Conservation (phyloP, 2,888 invertebrate genomes). For the Platycheirus rosarum region DNA sequence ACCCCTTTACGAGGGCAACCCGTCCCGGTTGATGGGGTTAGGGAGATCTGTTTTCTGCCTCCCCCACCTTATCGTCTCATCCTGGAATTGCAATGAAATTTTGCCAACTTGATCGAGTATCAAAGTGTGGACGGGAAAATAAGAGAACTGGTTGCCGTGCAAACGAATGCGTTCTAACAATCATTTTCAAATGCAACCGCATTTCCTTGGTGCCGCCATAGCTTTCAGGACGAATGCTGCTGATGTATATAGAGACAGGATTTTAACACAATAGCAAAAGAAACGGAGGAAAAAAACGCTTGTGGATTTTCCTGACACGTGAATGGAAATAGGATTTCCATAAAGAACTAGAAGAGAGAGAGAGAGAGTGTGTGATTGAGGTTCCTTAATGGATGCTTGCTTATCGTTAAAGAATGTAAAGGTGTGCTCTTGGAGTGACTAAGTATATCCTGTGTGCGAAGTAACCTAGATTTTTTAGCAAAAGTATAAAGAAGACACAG, state of each 20-base stretch:
- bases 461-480: conserved; percentile 44
- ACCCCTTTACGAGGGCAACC: conserved; percentile 26
- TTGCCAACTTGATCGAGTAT: conserved; percentile 65
- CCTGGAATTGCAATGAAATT: conserved; percentile 56
- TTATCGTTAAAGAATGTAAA: conserved; percentile 21
- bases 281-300: conserved; percentile 46
- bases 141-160: conserved; percentile 18
- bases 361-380: conserved; percentile 32
- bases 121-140: conserved; percentile 33
- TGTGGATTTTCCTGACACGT: conserved; percentile 55
- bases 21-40: not conserved
- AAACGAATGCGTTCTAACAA: conserved; percentile 57
- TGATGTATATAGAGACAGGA: conserved; percentile 16
- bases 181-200: conserved; percentile 69
- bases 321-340: conserved; percentile 53
- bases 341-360: conserved; percentile 13
- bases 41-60: not conserved
- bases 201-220: conserved; percentile 61
- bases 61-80: not conserved
- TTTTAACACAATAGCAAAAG: conserved; percentile 52
- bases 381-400: conserved; percentile 56
- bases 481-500: conserved; percentile 1
- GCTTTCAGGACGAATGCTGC: conserved; percentile 23
- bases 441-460: not conserved
- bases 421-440: conserved; percentile 4